Conservation (phyloP, 1,140 invertebrate species). For the Drosophila eugracilis region DNA sequence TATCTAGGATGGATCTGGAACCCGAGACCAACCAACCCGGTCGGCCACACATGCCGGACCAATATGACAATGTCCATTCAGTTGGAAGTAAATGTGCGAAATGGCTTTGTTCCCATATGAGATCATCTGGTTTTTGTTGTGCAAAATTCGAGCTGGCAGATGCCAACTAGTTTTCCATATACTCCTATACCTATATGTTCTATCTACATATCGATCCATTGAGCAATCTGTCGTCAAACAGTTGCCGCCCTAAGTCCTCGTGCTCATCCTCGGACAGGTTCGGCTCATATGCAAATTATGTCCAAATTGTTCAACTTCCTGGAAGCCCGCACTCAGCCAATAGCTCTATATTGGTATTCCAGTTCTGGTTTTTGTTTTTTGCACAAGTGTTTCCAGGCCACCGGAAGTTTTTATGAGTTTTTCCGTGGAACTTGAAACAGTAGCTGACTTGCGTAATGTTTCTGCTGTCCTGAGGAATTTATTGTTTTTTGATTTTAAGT, state of each 20-base stretch:
- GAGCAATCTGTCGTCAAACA: slow-evolving; percentile 82
- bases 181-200: slow-evolving; percentile 16
- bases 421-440: slow-evolving; percentile 61
- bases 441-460: slow-evolving; percentile 76
- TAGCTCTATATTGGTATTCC: slow-evolving; percentile 16
- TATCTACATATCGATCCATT: slow-evolving; percentile 68
- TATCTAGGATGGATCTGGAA: slow-evolving; percentile 30
- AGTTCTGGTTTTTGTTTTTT: slow-evolving; percentile 46
- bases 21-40: slow-evolving; percentile 14
- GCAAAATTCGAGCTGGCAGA: slow-evolving; percentile 42
- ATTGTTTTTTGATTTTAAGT: slow-evolving; percentile 71
- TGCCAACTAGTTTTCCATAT: slow-evolving; percentile 45
- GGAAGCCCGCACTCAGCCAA: slow-evolving; percentile 48
- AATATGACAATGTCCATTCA: slow-evolving; percentile 53
- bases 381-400: slow-evolving; percentile 49
- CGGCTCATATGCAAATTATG: slow-evolving; percentile 72
- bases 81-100: slow-evolving; percentile 77
- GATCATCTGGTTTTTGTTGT: slow-evolving; percentile 77
- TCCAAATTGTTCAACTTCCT: slow-evolving; percentile 79
- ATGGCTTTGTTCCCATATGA: slow-evolving; percentile 69
- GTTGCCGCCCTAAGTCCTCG: slow-evolving; percentile 69
- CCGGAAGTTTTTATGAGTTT: slow-evolving; percentile 73
- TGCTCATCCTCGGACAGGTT: slow-evolving; percentile 33
- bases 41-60: slow-evolving; percentile 52
- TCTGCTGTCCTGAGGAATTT: slow-evolving; percentile 40